phyloP scores from a whole-genome alignment of 2,797 vertebrate genomes.

The Etheostoma nigrum region DNA sequence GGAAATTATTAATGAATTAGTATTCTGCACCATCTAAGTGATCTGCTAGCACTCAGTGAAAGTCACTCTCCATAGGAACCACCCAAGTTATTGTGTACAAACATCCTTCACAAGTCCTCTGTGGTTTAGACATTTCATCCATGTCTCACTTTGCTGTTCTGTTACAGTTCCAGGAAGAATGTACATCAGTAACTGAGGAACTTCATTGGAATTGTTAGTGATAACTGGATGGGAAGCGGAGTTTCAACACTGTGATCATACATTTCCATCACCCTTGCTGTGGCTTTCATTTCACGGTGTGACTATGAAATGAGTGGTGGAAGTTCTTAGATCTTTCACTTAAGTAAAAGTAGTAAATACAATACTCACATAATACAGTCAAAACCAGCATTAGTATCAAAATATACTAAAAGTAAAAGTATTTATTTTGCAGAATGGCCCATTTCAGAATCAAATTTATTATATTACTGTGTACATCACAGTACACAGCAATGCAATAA shows the following conservation, averaged over 20 bases:
- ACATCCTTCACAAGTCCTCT: background rate
- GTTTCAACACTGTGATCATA: background rate
- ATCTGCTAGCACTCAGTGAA: background rate
- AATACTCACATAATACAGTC: background rate
- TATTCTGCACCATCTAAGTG: background rate
- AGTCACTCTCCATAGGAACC: background rate
- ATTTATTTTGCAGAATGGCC: background rate
- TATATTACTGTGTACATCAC: background rate
- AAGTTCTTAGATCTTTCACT: no score
- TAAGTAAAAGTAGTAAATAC: background rate
- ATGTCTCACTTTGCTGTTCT: background rate
- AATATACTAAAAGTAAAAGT: background rate
- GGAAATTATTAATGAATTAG: slow-evolving; percentile 6
- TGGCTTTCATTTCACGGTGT: background rate
- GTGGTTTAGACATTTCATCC: background rate
- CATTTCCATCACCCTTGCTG: background rate
- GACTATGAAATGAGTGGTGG: background rate
- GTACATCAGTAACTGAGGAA: background rate
- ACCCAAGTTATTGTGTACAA: background rate
- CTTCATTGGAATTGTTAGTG: background rate
- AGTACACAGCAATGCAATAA: background rate
- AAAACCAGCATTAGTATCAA: background rate
- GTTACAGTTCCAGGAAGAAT: background rate
- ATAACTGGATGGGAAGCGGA: background rate
- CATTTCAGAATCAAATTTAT: background rate